Conservation (phyloP, 2,113 vertebrate species). For the Dascyllus trimaculatus region DNA sequence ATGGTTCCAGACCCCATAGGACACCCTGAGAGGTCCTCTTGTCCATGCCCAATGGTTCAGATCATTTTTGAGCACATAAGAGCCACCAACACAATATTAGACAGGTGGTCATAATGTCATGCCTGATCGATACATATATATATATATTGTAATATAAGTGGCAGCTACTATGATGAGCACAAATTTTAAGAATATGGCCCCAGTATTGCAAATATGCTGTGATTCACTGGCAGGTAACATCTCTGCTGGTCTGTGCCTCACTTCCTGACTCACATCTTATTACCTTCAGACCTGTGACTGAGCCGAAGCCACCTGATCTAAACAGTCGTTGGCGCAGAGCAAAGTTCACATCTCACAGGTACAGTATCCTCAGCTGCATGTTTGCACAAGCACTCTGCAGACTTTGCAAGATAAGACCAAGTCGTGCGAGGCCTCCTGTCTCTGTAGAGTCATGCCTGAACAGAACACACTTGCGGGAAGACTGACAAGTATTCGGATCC, state of each 20-base stretch:
- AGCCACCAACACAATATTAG: too few species aligned
- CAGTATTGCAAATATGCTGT: neutral
- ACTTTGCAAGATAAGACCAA: constrained; percentile 24
- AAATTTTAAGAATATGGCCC: neutral
- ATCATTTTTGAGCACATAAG: too few species aligned
- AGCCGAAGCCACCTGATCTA: neutral
- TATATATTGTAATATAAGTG: neutral
- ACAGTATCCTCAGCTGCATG: constrained; percentile 20
- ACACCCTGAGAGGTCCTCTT: too few species aligned
- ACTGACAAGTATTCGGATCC: constrained; percentile 15
- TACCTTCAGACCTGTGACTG: neutral
- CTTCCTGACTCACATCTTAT: constrained; percentile 15
- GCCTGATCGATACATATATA: too few species aligned
- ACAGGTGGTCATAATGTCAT: too few species aligned
- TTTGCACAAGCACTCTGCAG: constrained; percentile 51
- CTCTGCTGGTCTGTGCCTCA: neutral
- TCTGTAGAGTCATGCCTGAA: constrained; percentile 13
- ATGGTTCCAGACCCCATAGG: too few species aligned
- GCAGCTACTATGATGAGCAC: neutral
- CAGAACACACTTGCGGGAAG: neutral
- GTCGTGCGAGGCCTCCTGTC: neutral
- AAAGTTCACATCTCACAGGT: constrained; percentile 45
- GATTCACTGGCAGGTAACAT: neutral
- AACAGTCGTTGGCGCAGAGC: neutral
- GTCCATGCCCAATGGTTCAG: too few species aligned